Conservation (phyloP, 2,113 vertebrate species). For the Mellivora capensis region DNA sequence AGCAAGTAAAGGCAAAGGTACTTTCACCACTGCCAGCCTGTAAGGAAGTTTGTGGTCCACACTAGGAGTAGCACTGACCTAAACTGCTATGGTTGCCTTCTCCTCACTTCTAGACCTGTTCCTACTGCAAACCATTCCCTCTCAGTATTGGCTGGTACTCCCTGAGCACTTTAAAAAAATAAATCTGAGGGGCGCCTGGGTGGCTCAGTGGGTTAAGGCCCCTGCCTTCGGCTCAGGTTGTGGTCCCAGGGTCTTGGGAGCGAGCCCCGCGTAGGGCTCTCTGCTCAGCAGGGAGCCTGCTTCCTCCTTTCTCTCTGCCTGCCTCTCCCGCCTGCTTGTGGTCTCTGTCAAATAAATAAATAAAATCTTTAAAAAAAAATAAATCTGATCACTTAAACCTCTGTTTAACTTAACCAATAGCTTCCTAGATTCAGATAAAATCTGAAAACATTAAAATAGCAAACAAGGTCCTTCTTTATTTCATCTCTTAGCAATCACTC, state of each 20-base stretch:
- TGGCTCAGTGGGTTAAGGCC: too few relatives aligned
- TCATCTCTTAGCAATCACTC: background rate
- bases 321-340: too few relatives aligned
- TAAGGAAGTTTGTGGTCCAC: background rate
- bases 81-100: background rate
- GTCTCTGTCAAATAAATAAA: too few relatives aligned
- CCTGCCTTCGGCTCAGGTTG: too few relatives aligned
- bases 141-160: background rate
- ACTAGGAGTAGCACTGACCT: background rate
- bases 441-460: background rate
- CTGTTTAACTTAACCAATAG: background rate
- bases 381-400: background rate
- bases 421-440: slow-evolving; percentile 31
- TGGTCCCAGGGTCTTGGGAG: too few relatives aligned
- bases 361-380: too few relatives aligned
- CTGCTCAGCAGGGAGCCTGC: too few relatives aligned
- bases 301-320: too few relatives aligned
- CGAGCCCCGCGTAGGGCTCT: too few relatives aligned
- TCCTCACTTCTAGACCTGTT: background rate
- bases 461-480: slow-evolving; percentile 11
- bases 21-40: background rate
- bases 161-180: background rate
- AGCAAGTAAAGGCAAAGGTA: background rate
- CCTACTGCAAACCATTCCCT: background rate
- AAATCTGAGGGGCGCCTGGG: too few relatives aligned